Evolutionary conservation across 37 sponge, comb jelly and placozoan genomes (phyloP).

Genomic region (Oopsacas minuta): DNA sequence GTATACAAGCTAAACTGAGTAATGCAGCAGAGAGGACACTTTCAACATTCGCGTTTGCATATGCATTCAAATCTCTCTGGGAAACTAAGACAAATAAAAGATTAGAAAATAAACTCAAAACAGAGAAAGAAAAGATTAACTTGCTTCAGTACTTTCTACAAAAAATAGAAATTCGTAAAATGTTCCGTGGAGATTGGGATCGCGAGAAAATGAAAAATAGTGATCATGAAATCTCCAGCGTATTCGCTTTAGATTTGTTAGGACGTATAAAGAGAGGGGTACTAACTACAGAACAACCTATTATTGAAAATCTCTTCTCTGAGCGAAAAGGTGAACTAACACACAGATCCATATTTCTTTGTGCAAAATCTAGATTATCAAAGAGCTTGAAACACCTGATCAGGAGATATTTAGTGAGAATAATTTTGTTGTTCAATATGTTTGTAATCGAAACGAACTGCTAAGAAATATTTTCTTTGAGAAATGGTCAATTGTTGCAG

Average conservation of each 20-base stretch:
- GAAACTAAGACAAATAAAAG: not conserved
- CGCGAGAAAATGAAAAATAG: not conserved
- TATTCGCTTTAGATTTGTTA: not conserved
- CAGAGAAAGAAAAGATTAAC: not conserved
- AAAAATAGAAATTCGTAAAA: constrained; percentile 2
- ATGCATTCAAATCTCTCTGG: not conserved
- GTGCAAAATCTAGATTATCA: not conserved
- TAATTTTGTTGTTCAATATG: not conserved
- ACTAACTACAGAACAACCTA: not conserved
- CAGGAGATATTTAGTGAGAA: not conserved
- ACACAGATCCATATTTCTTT: not conserved
- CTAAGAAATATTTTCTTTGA: not conserved
- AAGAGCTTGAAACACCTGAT: not conserved
- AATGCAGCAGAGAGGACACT: not conserved
- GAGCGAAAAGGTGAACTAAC: not conserved
- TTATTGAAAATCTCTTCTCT: not conserved
- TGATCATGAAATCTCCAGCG: not conserved
- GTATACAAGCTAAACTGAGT: not conserved
- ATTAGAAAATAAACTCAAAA: not conserved
- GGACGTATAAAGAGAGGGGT: not conserved
- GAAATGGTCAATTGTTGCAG: not conserved
- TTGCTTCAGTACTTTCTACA: not conserved
- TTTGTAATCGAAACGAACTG: not conserved
- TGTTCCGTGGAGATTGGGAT: not conserved
- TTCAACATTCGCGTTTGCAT: not conserved